Evolutionary conservation across 2,113 vertebrate genomes (phyloP).

Genomic region (Ochotona curzoniae): DNA sequence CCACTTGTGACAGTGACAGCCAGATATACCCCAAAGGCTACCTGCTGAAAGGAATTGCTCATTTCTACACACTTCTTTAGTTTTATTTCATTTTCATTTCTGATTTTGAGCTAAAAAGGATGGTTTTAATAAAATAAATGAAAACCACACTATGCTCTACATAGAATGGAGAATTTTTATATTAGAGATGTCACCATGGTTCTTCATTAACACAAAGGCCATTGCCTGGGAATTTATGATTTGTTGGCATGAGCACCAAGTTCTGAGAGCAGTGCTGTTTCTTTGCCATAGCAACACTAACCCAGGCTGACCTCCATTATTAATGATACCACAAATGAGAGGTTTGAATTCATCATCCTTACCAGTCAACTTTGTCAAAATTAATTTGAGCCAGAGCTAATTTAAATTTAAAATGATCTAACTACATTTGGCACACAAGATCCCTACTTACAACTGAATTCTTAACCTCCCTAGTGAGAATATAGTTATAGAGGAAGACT

Average conservation of each 20-base stretch:
- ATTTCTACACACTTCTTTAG: background rate
- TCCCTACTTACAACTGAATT: background rate
- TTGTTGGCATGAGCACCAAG: background rate
- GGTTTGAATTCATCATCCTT: background rate
- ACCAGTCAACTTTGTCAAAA: background rate
- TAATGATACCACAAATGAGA: background rate
- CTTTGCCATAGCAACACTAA: slow-evolving; percentile 3
- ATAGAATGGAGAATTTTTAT: background rate
- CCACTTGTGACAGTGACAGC: background rate
- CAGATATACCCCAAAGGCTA: background rate
- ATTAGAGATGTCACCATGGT: slow-evolving; percentile 21
- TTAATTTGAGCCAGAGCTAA: slow-evolving; percentile 51
- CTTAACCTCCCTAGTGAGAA: slow-evolving; percentile 40
- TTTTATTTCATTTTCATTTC: slow-evolving; percentile 37
- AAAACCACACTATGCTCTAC: slow-evolving; percentile 8
- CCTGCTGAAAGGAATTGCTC: background rate
- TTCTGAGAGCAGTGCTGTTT: background rate
- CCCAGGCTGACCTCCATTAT: slow-evolving; percentile 12
- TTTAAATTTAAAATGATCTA: slow-evolving; percentile 52
- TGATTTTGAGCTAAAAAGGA: slow-evolving; percentile 58
- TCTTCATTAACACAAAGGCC: slow-evolving; percentile 25
- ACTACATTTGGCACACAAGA: background rate
- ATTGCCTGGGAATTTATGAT: background rate
- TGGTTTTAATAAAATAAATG: slow-evolving; percentile 70
- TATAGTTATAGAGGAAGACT: background rate